Conservation (phyloP, 2,888 invertebrate genomes). For the Tachina grossa region DNA sequence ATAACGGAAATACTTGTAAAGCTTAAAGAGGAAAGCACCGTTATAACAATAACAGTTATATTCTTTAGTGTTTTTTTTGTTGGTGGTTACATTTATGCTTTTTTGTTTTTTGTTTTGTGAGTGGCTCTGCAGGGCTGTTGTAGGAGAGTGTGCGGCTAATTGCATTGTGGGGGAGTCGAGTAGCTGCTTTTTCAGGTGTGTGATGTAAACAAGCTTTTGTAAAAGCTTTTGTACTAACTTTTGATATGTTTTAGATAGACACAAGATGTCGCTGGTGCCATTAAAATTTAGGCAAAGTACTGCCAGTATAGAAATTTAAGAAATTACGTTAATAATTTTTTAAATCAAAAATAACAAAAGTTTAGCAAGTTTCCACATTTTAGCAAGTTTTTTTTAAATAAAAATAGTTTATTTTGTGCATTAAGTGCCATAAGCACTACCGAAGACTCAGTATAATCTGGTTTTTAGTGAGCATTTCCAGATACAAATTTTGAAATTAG, state of each 20-base stretch:
- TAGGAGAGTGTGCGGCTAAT: background rate
- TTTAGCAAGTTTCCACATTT: too few species aligned
- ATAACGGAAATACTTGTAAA: slow-evolving; percentile 62
- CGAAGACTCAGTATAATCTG: too few species aligned
- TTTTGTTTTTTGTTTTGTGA: slow-evolving; percentile 5
- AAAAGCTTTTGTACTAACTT: slow-evolving; percentile 46
- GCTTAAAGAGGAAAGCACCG: slow-evolving; percentile 58
- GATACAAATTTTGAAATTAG: too few species aligned
- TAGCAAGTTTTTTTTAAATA: too few species aligned
- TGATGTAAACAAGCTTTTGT: slow-evolving; percentile 47
- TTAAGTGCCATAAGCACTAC: too few species aligned
- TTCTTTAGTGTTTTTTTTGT: slow-evolving; percentile 22
- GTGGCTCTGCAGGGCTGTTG: background rate
- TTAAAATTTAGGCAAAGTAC: background rate
- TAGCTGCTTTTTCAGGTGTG: background rate
- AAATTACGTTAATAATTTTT: background rate
- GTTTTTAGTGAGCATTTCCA: too few species aligned
- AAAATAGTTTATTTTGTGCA: too few species aligned
- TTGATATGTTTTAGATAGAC: slow-evolving; percentile 4
- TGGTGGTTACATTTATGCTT: background rate
- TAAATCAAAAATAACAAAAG: too few species aligned
- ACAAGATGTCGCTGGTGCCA: slow-evolving; percentile 47
- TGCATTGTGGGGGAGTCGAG: background rate
- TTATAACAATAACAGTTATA: slow-evolving; percentile 56
- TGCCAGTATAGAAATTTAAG: slow-evolving; percentile 31